These are phyloP conservation scores for Reinhardtius hippoglossoides DNA, from an alignment of 2,113 vertebrate species.

Conservation along the genomic window DNA sequence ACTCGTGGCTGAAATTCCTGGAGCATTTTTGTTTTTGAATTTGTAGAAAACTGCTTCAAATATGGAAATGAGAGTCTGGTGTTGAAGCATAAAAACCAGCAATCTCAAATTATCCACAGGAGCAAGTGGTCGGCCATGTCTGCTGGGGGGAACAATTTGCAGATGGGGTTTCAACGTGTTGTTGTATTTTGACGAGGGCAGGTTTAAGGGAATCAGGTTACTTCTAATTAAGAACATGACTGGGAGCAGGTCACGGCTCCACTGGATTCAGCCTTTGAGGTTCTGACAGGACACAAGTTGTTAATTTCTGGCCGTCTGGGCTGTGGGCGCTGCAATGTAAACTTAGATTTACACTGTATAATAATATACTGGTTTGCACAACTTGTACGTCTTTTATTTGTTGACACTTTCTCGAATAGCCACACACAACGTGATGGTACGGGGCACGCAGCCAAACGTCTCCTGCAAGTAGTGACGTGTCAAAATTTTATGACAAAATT, in stretches of 20 bases:
- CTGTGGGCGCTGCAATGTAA: not conserved
- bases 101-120: slow-evolving; percentile 7
- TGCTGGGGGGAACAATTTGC: slow-evolving; percentile 25
- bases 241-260: slow-evolving; percentile 18
- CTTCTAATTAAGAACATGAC: slow-evolving; percentile 47
- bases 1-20: slow-evolving; percentile 15
- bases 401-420: slow-evolving; percentile 2
- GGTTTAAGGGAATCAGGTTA: slow-evolving; percentile 33
- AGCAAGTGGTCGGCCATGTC: not conserved
- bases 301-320: slow-evolving; percentile 5
- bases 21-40: slow-evolving; percentile 25
- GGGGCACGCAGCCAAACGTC: not conserved
- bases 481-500: not conserved
- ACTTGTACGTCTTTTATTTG: slow-evolving; percentile 4
- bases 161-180: slow-evolving; percentile 19
- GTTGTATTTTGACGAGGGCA: slow-evolving; percentile 6
- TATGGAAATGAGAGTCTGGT: slow-evolving; percentile 26
- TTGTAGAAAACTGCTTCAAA: slow-evolving; percentile 39
- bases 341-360: not conserved
- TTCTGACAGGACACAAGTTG: not conserved
- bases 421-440: slow-evolving; percentile 1
- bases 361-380: slow-evolving; percentile 5
- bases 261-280: slow-evolving; percentile 1
- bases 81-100: slow-evolving; percentile 31
- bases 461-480: not conserved